These are phyloP conservation scores for Atta texana DNA, from an alignment of 1,140 invertebrate genomes.

Conservation along the genomic window DNA sequence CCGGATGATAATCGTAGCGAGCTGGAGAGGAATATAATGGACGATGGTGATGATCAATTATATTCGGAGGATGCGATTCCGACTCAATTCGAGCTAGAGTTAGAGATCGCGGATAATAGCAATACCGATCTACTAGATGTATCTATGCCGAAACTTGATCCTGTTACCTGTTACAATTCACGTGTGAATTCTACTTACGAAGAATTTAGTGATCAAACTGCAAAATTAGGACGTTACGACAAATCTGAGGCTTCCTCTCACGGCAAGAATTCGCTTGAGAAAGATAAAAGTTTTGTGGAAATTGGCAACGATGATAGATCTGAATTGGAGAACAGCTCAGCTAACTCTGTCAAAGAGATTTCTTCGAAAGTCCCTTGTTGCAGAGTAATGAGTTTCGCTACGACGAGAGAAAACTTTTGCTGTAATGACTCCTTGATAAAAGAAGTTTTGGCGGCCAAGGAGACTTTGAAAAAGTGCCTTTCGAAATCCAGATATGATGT, in stretches of 20 bases:
- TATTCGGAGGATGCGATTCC: conserved; percentile 79
- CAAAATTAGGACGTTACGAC: not conserved
- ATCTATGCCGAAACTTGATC: conserved; percentile 64
- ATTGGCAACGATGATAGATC: not conserved
- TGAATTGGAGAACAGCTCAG: not conserved
- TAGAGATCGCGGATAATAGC: conserved; percentile 79
- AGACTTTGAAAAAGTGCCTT: conserved; percentile 83
- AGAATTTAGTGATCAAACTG: not conserved
- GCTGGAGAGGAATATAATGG: conserved; percentile 42
- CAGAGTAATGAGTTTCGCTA: not conserved
- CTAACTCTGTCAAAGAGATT: not conserved
- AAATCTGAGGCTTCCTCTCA: not conserved
- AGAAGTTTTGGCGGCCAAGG: conserved; percentile 84
- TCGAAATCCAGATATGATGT: conserved; percentile 62
- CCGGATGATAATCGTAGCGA: conserved; percentile 72
- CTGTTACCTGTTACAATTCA: not conserved
- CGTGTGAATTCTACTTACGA: not conserved
- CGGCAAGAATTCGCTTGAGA: not conserved
- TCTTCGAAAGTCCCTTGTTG: not conserved
- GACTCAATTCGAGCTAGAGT: conserved; percentile 81
- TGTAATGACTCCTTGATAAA: conserved; percentile 81
- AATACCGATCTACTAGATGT: conserved; percentile 69
- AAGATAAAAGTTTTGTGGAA: not conserved
- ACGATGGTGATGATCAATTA: conserved; percentile 69
- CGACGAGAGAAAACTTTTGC: conserved; percentile 57